A percentile compares a stretch with the other conserved stretches of the same genome.
These are phyloP conservation scores for Sebastes taczanowskii DNA, from an alignment of 2,797 vertebrate genomes.

Conservation along the genomic window DNA sequence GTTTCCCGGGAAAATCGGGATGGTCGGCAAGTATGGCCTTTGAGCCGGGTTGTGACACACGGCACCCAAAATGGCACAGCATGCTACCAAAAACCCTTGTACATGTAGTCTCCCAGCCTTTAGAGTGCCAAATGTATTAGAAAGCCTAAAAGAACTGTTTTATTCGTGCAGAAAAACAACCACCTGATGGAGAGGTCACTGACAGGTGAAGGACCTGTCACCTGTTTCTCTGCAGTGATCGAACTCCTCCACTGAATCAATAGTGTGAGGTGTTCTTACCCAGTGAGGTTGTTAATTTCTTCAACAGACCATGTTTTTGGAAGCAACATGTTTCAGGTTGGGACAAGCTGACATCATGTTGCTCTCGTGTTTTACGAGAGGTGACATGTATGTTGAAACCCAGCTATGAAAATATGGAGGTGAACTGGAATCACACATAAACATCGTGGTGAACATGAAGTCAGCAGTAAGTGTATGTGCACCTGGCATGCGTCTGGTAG, in stretches of 20 bases:
- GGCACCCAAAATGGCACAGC: neutral
- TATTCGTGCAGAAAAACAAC: neutral
- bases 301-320: slow-evolving; percentile 5
- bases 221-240: slow-evolving; percentile 22
- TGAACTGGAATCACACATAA: slow-evolving; percentile 32
- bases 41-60: too few relatives aligned
- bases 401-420: slow-evolving; percentile 62
- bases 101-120: neutral
- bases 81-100: neutral
- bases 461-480: slow-evolving; percentile 4
- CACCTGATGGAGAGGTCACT: slow-evolving; percentile 7
- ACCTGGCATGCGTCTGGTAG: slow-evolving; percentile 23
- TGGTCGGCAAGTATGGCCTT: too few relatives aligned
- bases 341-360: slow-evolving; percentile 38
- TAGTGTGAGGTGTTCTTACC: slow-evolving; percentile 10
- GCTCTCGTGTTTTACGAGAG: slow-evolving; percentile 29
- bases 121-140: neutral
- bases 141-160: neutral
- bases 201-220: neutral
- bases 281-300: slow-evolving; percentile 17
- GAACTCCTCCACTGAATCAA: slow-evolving; percentile 1
- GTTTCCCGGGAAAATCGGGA: too few relatives aligned
- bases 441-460: slow-evolving; percentile 17
- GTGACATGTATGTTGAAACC: slow-evolving; percentile 31
- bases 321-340: slow-evolving; percentile 7